phyloP scores from a whole-genome alignment of 2,797 vertebrate species.

The Lepilemur septentrionalis region DNA sequence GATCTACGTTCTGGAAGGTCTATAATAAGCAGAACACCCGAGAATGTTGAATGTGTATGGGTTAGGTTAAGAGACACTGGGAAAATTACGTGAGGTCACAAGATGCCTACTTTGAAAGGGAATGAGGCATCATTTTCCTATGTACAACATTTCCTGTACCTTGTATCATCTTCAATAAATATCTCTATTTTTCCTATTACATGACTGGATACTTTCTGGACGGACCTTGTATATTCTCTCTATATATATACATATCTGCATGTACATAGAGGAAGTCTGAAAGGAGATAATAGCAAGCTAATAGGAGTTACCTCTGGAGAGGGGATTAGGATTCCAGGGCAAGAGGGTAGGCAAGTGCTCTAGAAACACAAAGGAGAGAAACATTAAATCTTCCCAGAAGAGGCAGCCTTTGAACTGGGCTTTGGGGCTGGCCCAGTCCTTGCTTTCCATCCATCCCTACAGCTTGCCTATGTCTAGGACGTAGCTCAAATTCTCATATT shows the following conservation, averaged over 20 bases:
- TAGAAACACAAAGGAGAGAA: not conserved
- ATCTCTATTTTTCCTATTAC: too few relatives aligned
- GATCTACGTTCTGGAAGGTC: too few relatives aligned
- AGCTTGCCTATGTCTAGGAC: not conserved
- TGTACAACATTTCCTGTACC: too few relatives aligned
- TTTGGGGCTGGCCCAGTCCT: not conserved
- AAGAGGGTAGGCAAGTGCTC: not conserved
- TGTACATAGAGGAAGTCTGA: not conserved
- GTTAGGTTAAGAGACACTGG: too few relatives aligned
- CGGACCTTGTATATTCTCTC: too few relatives aligned
- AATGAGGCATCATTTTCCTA: too few relatives aligned
- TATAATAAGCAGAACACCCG: too few relatives aligned
- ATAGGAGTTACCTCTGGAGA: not conserved
- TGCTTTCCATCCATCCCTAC: not conserved
- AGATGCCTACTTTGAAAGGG: too few relatives aligned
- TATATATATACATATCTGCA: not conserved
- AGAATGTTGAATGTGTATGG: too few relatives aligned
- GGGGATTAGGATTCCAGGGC: not conserved
- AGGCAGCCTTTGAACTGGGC: conserved; percentile 1
- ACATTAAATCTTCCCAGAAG: not conserved
- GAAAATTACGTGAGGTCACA: too few relatives aligned
- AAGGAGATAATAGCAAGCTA: not conserved
- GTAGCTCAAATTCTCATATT: conserved; percentile 4
- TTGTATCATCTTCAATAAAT: too few relatives aligned
- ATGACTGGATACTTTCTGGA: too few relatives aligned